Evolutionary conservation across 2,113 vertebrate genomes (phyloP).

Genomic region (Oostethus manadensis): DNA sequence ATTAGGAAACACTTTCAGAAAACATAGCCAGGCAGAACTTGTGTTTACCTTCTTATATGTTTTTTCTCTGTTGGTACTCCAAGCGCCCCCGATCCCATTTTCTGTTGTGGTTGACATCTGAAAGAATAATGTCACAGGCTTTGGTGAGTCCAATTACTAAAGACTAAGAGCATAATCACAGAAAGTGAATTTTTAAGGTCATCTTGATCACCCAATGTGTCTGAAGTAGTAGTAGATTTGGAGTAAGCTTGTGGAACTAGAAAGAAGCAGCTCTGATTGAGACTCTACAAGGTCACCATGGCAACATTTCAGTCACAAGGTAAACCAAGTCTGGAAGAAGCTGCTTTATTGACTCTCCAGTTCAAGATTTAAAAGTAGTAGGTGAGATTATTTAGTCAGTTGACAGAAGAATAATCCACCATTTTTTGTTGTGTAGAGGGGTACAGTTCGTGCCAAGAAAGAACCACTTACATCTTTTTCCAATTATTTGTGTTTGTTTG

Average conservation of each 20-base stretch:
- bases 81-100: constrained; percentile 77
- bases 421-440: neutral
- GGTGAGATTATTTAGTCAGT: neutral
- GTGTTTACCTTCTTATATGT: constrained; percentile 89
- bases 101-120: constrained; percentile 87
- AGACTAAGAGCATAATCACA: neutral
- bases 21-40: constrained; percentile 5
- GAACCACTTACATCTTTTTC: neutral
- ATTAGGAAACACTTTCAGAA: constrained; percentile 8
- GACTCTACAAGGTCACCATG: neutral
- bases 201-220: neutral
- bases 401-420: neutral
- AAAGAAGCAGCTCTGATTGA: neutral
- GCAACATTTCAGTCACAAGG: neutral
- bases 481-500: neutral
- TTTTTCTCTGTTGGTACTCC: constrained; percentile 83
- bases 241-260: neutral
- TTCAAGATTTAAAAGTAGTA: neutral
- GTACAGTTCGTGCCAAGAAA: neutral
- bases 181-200: too few species aligned
- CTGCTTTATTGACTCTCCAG: neutral
- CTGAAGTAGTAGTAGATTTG: neutral
- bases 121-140: constrained; percentile 5
- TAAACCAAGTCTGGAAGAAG: neutral
- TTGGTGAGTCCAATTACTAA: neutral